phyloP scores from a whole-genome alignment of 2,888 invertebrate genomes.

The Cinara cedri region DNA sequence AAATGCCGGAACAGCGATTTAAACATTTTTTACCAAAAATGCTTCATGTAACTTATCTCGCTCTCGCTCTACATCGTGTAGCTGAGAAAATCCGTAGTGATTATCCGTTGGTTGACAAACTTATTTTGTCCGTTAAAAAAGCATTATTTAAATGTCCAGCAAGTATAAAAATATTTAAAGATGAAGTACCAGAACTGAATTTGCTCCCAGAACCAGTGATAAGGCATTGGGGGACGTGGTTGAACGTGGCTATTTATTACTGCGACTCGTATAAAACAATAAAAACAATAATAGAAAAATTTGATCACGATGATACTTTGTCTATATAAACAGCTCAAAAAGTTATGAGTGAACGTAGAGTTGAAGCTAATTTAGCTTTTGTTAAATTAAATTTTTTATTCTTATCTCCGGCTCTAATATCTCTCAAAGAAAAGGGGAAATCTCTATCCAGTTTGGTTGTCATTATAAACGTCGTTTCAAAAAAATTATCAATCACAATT shows the following conservation, averaged over 20 bases:
- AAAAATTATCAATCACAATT: constrained; percentile 1
- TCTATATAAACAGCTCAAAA: constrained; percentile 3
- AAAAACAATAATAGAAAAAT: constrained; percentile 16
- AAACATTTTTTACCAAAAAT: too few species aligned
- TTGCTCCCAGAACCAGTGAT: constrained; percentile 55
- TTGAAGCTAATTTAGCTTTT: constrained; percentile 27
- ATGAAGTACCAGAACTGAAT: constrained; percentile 32
- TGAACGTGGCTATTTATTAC: constrained; percentile 42
- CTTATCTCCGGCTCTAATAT: constrained; percentile 19
- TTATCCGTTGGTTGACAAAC: constrained; percentile 21
- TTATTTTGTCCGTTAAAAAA: constrained; percentile 31
- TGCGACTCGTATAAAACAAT: constrained; percentile 4
- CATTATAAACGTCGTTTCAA: background rate
- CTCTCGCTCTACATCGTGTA: constrained; percentile 8
- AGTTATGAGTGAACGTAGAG: background rate
- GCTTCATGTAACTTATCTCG: too few species aligned
- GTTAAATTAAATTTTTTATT: constrained; percentile 27
- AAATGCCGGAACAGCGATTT: too few species aligned
- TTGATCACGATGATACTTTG: background rate
- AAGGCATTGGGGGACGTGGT: constrained; percentile 56
- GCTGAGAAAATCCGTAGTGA: constrained; percentile 22
- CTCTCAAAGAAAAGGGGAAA: constrained; percentile 32
- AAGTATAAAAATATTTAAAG: constrained; percentile 42
- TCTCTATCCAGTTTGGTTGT: background rate
- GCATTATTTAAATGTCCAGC: constrained; percentile 45